Evolutionary conservation across 2,888 invertebrate genomes (phyloP), one percentile per base, ranked within the genome.

Genomic region (Diadromus collaris): DNA sequence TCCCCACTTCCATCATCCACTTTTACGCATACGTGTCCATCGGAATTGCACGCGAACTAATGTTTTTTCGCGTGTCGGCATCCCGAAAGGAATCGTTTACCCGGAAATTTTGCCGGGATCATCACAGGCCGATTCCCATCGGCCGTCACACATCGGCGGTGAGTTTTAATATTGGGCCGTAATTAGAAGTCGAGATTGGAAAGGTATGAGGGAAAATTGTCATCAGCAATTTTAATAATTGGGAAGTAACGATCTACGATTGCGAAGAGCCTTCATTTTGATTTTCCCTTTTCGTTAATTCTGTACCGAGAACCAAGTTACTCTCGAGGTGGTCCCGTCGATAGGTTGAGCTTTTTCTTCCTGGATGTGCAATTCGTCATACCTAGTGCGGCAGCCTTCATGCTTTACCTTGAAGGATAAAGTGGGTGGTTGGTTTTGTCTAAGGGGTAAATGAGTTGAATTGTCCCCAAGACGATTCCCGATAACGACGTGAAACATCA

Each of bases 71-170:
- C n/a, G 16, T 48, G 38, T 19, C 51, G 24, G 44, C 61, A 41
- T 32, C 7, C n/a, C 24, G 48, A 60, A 46, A 65, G 56, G 65
- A 34, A 46, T 73, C 67, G 32, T 60, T 65, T 38, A 46, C 34
- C 60, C 48, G 67, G 38, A 60, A 67, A 60, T 67, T 46, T 67
- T 7, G 60, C 60, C 27, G 13, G 61, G 38, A 38, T 67, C 34
- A 19, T 67, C 38, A 46, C 60, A 48, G 38, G 19, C 13, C 48
- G 60, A 41, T 51, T 67, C 7, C 73, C 27, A 51, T 60, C 61
- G 41, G 60, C 41, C 32, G 19, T 73, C 73, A 48, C 67, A 67
- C 58, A 67, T 74, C 74, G 44, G 13, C 38, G 73, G 54, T 38
- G 19, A 10, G n/a, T 34, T 46, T 48, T 24, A 41, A 74, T 61